Evolutionary conservation across 2,113 vertebrate genomes (phyloP), one percentile per base, ranked within the genome.

Genomic region (Anser brachyrhynchus): DNA sequence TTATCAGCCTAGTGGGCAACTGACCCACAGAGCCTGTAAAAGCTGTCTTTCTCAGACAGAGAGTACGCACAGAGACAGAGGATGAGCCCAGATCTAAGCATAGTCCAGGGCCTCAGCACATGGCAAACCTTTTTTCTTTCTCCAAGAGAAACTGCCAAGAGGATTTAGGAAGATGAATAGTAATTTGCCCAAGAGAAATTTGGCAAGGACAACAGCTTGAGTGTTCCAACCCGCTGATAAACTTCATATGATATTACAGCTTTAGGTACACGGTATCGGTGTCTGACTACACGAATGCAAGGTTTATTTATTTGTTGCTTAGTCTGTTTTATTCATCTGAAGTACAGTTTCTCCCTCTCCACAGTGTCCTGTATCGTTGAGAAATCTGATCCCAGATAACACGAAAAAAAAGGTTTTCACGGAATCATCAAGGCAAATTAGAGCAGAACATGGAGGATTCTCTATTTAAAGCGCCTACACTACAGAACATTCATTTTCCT

Each of bases 101-200:
- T 33, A 70, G 33, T 17, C 49, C 59, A 85, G 51, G 54, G 62
- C 64, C 74, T 80, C 84, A 73, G 44, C 54, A 76, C 58, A 13
- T 23, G 71, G 62, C 76, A 94, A 77, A 75, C 3, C 9, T 58
- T 89, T 66, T 54, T 79, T 75, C 29, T 91, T 87, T 72, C 92
- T 92, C 83, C 73, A 64, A 11, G 7, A 87, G 57, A 92, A 96
- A 64, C 73, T 84, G 76, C 80, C 78, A 93, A 77, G 77, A 94
- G 33, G 18, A 81, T 87, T 84, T 64, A 91, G 46, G 55, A 90
- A 88, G 75, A 92, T 59, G 25, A 59, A 95, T 55, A 91, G 71
- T 62, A 87, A 94, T 83, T 90, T 73, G 10, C 81, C 71, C 89
- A 79, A 89, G 77, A 93, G 89, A 92, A 85, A 94, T 86, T 39